Evolutionary conservation across 2,797 vertebrate genomes (phyloP).

Genomic region (Cossypha niveicapilla): DNA sequence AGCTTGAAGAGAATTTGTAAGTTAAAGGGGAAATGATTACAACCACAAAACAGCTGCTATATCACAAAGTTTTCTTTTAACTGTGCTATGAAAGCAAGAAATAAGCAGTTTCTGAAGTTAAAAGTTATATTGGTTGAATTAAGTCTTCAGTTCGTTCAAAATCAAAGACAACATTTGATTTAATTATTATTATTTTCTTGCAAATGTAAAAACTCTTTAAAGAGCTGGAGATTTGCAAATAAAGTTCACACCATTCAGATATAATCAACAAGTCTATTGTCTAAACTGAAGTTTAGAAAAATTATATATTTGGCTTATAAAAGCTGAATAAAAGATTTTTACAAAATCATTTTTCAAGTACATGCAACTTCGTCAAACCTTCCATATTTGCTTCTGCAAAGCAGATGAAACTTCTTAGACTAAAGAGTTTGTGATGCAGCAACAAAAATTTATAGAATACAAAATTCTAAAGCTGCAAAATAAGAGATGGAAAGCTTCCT

Average conservation of each 20-base stretch:
- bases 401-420: not conserved
- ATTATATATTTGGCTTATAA: not conserved
- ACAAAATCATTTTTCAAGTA: not conserved
- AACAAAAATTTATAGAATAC: not conserved
- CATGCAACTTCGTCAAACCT: not conserved
- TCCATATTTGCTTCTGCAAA: not conserved
- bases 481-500: not conserved
- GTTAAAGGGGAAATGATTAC: constrained; percentile 58
- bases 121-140: constrained; percentile 30
- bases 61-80: constrained; percentile 48
- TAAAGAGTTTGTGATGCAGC: not conserved
- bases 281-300: not conserved
- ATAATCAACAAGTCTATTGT: not conserved
- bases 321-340: not conserved
- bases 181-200: not conserved
- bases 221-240: not conserved
- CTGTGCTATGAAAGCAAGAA: constrained; percentile 30
- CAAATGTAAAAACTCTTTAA: not conserved
- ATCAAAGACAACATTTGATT: constrained; percentile 23
- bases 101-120: constrained; percentile 34
- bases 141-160: constrained; percentile 17
- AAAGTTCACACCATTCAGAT: not conserved
- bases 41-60: constrained; percentile 23
- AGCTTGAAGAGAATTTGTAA: constrained; percentile 64
- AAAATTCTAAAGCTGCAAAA: not conserved